A percentile compares a stretch with the other conserved stretches of the same genome.
Evolutionary conservation across 35 echinoderm and acorn worm species (phyloP).

Genomic region (Hemicentrotus pulcherrimus): DNA sequence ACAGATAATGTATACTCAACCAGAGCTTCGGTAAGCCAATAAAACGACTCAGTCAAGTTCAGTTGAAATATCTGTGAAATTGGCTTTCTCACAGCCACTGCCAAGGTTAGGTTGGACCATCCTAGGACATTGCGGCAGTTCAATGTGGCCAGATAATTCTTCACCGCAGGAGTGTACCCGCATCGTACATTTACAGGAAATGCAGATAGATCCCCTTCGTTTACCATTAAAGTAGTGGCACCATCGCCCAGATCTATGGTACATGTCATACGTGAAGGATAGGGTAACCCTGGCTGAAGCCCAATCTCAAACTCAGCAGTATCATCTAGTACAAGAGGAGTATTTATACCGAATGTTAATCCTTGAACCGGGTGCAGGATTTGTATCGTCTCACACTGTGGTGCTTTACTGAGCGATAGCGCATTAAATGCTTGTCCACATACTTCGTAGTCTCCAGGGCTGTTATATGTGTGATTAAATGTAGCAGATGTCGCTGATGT

Average conservation of each 20-base stretch:
- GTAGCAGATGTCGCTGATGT: not conserved
- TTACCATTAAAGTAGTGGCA: not conserved
- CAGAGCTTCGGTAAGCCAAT: not conserved
- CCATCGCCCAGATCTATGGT: not conserved
- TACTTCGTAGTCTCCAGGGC: constrained; percentile 22
- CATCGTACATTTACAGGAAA: not conserved
- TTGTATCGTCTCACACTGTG: not conserved
- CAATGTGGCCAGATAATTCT: constrained; percentile 21
- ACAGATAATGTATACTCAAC: not conserved
- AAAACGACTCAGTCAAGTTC: not conserved
- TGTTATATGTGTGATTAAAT: constrained; percentile 41
- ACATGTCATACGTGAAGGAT: not conserved
- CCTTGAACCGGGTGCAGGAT: constrained; percentile 30
- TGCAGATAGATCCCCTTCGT: not conserved
- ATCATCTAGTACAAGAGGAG: not conserved
- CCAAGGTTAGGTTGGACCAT: not conserved
- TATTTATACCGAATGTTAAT: not conserved
- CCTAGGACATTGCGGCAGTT: not conserved
- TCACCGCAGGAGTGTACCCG: not conserved
- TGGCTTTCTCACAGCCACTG: not conserved
- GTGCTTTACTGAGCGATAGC: not conserved
- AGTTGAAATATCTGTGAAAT: constrained; percentile 9
- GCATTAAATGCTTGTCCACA: constrained; percentile 12
- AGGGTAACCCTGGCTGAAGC: not conserved
- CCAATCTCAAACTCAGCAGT: not conserved